These are phyloP conservation scores for Patella caerulea DNA, from an alignment of 2,888 invertebrate species.

Conservation along the genomic window DNA sequence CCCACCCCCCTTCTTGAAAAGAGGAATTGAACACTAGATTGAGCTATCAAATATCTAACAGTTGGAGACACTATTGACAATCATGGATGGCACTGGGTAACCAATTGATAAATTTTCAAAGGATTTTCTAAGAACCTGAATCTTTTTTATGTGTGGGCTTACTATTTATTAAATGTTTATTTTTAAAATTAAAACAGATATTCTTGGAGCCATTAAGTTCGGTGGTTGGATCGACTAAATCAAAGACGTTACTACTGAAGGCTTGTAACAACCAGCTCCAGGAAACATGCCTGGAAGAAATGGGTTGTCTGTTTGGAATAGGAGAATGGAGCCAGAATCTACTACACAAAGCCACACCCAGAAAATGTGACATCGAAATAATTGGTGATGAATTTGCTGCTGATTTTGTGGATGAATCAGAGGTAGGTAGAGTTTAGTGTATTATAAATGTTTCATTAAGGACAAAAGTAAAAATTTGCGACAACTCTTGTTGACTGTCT, in stretches of 20 bases:
- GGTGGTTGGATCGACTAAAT: constrained; percentile 64
- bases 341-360: constrained; percentile 17
- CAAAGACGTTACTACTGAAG: constrained; percentile 56
- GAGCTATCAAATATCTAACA: too few species aligned
- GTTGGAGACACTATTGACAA: too few species aligned
- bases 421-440: neutral
- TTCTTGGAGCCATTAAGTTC: constrained; percentile 66
- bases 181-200: constrained; percentile 42
- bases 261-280: constrained; percentile 40
- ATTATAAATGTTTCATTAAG: too few species aligned
- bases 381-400: neutral
- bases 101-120: too few species aligned
- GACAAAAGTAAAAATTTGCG: too few species aligned
- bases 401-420: neutral
- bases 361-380: neutral
- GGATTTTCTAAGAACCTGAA: too few species aligned
- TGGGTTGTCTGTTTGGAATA: constrained; percentile 64
- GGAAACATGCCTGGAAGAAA: constrained; percentile 49
- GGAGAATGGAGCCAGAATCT: constrained; percentile 60
- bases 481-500: too few species aligned
- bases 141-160: too few species aligned
- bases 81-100: too few species aligned
- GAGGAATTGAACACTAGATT: too few species aligned
- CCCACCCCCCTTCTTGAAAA: too few species aligned
- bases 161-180: too few species aligned